Base-by-base conservation (phyloP, 1,140 invertebrate species). In the Lineus longissimus region DNA sequence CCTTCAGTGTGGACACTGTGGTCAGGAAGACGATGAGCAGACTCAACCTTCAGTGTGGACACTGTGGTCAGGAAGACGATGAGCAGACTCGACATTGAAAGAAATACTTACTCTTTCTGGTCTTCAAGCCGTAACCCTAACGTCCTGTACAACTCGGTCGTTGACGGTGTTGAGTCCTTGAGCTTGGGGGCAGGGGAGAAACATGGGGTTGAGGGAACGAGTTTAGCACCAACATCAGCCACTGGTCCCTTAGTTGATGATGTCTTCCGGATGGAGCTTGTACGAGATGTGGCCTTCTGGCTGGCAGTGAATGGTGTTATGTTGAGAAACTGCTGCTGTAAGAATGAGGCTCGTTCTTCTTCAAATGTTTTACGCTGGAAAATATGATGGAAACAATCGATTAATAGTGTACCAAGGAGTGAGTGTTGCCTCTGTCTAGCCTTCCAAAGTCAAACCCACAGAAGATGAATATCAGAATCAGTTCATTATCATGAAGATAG, bases 131-230 rank as follows among this genome's bases (percentile, higher is more conserved):
- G 11, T 11, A 76, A 40, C 13, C 71, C 70, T 19, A 73, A 51
- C 40, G 70, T 63, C 64, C 66, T 68, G 22, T 72, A 66, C 4
- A 76, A 56, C 45, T 76, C 72, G 4, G 62, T 55, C 27, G 74
- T 70, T 25, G 69, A 69, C 11, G 68, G 67, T 43, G 70, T 71
- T 29, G 59, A 68, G 30, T 62, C 56, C 31, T 61, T 62, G 23
- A 60, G 61, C 15, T 60, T 64, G 0, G 68, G 72, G 0, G 73
- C 70, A 7, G 74, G 73, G 13, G 75, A 76, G 47, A 73, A 76
- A 30, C 70, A 56, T 11, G 75, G 75, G 2, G 73, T 77, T 45
- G 73, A 73, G 17, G 75, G 75, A 9, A 76, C 58, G 2, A 77
- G 65, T 11, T 73, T 59, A 23, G 66, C 47, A 15, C 57, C 60